Evolutionary conservation across 2,888 invertebrate genomes (phyloP).

Genomic region (Cantharis rustica): DNA sequence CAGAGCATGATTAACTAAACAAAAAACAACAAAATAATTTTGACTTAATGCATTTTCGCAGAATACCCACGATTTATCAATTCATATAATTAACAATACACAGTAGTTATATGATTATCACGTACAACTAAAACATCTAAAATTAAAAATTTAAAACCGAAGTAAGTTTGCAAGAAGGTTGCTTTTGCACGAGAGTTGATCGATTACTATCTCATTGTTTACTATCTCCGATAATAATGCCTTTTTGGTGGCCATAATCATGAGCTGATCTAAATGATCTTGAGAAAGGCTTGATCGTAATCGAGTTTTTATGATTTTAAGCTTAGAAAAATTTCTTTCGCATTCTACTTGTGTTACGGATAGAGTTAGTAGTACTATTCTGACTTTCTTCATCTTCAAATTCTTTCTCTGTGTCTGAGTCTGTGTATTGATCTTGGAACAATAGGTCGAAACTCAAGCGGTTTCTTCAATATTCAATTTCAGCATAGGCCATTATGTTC

Average conservation of each 20-base stretch:
- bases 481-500: no score
- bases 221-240: not conserved
- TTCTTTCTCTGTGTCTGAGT: not conserved
- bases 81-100: not conserved
- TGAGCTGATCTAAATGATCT: not conserved
- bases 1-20: no score
- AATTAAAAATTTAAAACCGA: not conserved
- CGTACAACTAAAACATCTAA: not conserved
- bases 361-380: not conserved
- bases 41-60: no score
- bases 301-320: not conserved
- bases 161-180: not conserved
- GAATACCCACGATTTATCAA: no score
- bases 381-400: not conserved
- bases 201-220: not conserved
- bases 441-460: not conserved
- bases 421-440: not conserved
- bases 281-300: no score
- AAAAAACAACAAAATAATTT: no score
- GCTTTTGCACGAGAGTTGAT: no score
- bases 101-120: not conserved
- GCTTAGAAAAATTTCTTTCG: not conserved
- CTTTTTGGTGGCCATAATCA: not conserved
- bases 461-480: no score
- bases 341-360: not conserved